These are phyloP conservation scores for Psettodes erumei DNA, from an alignment of 2,113 vertebrate species.

Conservation along the genomic window DNA sequence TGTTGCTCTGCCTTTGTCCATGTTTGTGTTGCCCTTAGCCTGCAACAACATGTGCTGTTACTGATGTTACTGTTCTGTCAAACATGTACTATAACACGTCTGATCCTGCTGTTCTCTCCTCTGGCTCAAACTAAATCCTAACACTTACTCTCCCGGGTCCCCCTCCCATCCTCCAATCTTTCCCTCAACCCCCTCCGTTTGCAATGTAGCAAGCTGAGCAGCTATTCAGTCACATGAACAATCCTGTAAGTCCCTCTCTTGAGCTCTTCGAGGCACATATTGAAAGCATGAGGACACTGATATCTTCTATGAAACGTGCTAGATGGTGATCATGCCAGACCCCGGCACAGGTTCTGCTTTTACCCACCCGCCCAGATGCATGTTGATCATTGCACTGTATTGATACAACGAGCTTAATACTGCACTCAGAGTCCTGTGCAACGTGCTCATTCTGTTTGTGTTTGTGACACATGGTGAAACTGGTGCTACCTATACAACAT, in stretches of 20 bases:
- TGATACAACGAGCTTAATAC: slow-evolving; percentile 45
- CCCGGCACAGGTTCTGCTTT: slow-evolving; percentile 63
- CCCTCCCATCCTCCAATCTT: slow-evolving; percentile 71
- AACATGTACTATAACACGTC: slow-evolving; percentile 70
- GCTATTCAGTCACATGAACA: slow-evolving; percentile 99
- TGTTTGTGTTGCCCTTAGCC: slow-evolving; percentile 51
- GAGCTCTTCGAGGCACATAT: slow-evolving; percentile 87
- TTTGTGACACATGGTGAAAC: slow-evolving; percentile 57
- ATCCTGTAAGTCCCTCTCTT: slow-evolving; percentile 94
- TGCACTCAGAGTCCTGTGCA: slow-evolving; percentile 55
- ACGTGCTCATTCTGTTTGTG: slow-evolving; percentile 54
- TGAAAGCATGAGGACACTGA: slow-evolving; percentile 93
- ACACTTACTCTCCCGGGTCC: slow-evolving; percentile 90
- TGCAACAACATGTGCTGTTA: slow-evolving; percentile 56
- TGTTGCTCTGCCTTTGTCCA: slow-evolving; percentile 50
- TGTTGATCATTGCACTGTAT: slow-evolving; percentile 65
- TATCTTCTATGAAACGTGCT: slow-evolving; percentile 53
- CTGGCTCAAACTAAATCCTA: slow-evolving; percentile 78
- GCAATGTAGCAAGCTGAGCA: slow-evolving; percentile 99
- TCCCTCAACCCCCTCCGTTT: slow-evolving; percentile 80
- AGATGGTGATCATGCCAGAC: slow-evolving; percentile 63
- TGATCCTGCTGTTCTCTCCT: slow-evolving; percentile 72
- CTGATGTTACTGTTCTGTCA: slow-evolving; percentile 59
- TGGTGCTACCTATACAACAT: slow-evolving; percentile 32
- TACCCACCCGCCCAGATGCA: slow-evolving; percentile 63